phyloP scores from a whole-genome alignment of 2,888 invertebrate genomes.

The Diarsia dahlii region DNA sequence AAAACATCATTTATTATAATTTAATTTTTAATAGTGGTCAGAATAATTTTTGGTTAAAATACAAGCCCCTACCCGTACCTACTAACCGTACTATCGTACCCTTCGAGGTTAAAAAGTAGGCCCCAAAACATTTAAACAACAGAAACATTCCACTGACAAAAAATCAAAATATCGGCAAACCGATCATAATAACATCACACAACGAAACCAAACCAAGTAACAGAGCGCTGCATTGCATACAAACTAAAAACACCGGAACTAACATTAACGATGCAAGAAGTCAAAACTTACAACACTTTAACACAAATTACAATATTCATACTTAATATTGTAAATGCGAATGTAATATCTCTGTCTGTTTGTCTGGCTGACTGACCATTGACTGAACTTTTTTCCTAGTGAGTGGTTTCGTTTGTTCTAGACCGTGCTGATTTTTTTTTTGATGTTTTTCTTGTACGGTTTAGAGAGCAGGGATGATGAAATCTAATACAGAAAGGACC shows the following conservation, averaged over 20 bases:
- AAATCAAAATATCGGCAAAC: background rate
- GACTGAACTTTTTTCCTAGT: no score
- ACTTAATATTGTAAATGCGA: conserved; percentile 1
- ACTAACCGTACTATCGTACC: no score
- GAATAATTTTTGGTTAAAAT: no score
- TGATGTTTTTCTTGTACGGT: background rate
- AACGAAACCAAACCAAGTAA: conserved; percentile 3
- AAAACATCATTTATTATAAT: no score
- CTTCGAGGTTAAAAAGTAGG: no score
- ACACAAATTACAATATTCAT: conserved; percentile 45
- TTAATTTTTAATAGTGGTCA: no score
- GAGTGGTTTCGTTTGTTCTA: no score
- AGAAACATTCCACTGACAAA: background rate
- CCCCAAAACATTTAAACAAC: background rate
- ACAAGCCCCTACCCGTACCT: no score
- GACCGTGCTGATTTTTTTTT: background rate
- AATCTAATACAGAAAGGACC: background rate
- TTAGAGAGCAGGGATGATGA: background rate
- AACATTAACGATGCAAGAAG: conserved; percentile 43
- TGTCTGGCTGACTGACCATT: background rate
- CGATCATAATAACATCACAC: conserved; percentile 9
- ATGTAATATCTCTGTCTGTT: background rate
- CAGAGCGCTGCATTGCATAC: conserved; percentile 36
- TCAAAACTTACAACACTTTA: conserved; percentile 54
- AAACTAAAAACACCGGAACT: conserved; percentile 58